A percentile compares a stretch with the other conserved stretches of the same genome.
Evolutionary conservation across 2,888 invertebrate genomes (phyloP).

Genomic region (Rugalucina vietnamica): DNA sequence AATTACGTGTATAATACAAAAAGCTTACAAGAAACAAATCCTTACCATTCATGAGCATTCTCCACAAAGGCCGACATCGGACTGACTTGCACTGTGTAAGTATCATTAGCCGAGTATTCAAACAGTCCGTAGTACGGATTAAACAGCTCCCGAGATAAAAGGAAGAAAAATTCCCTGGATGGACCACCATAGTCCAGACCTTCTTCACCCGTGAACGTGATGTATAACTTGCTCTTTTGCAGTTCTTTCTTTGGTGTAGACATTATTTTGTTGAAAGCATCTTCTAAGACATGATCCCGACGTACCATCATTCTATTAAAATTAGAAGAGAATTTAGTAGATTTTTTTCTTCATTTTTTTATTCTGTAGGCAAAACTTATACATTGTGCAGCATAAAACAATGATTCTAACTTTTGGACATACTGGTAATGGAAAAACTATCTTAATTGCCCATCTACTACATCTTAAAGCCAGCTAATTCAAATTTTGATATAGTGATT

Average conservation of each 20-base stretch:
- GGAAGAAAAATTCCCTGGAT: slow-evolving; percentile 98
- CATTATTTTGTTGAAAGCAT: slow-evolving; percentile 98
- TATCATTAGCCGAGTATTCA: slow-evolving; percentile 99
- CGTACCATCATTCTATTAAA: slow-evolving; percentile 92
- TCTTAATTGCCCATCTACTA: too few relatives aligned
- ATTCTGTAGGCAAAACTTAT: too few relatives aligned
- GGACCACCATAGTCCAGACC: slow-evolving; percentile 99
- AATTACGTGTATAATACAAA: too few relatives aligned
- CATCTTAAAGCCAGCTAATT: too few relatives aligned
- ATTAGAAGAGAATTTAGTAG: neutral
- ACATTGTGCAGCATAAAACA: too few relatives aligned
- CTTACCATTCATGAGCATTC: slow-evolving; percentile 96
- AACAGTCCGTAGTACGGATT: slow-evolving; percentile 99
- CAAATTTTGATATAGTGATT: too few relatives aligned
- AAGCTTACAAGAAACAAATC: neutral
- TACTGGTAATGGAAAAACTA: too few relatives aligned
- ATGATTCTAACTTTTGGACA: too few relatives aligned
- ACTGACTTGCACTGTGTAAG: slow-evolving; percentile 92
- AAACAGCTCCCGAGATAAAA: slow-evolving; percentile 97
- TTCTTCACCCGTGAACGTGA: slow-evolving; percentile 94
- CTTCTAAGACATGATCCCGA: slow-evolving; percentile 96
- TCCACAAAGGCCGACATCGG: slow-evolving; percentile 99
- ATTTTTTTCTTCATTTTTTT: too few relatives aligned
- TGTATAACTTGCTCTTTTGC: slow-evolving; percentile 97
- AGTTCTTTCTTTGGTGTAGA: slow-evolving; percentile 97